These are phyloP conservation scores for Julus scanicus DNA, from an alignment of 2,888 invertebrate species.

Conservation along the genomic window DNA sequence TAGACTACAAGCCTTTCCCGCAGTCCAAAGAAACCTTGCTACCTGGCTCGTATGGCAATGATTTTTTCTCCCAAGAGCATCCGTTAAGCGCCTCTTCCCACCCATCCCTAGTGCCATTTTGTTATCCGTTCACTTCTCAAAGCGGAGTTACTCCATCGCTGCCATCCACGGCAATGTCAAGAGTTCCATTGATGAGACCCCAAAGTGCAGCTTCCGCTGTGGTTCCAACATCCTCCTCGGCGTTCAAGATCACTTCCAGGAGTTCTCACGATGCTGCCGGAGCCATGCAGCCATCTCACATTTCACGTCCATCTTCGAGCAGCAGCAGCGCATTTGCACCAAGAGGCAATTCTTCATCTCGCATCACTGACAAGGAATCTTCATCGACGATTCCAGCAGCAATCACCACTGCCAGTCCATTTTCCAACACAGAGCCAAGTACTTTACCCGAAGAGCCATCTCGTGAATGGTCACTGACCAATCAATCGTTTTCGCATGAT, in stretches of 20 bases:
- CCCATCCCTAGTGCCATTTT: slow-evolving; percentile 43
- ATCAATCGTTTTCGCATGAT: slow-evolving; percentile 25
- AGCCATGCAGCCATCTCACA: not conserved
- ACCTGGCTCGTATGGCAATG: not conserved
- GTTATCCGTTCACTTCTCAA: slow-evolving; percentile 47
- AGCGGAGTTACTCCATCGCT: slow-evolving; percentile 19
- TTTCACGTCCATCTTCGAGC: not conserved
- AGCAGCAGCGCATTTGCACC: slow-evolving; percentile 45
- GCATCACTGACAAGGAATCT: not conserved
- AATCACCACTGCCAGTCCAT: not conserved
- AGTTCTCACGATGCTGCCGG: slow-evolving; percentile 3
- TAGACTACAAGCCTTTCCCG: slow-evolving; percentile 1
- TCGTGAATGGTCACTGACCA: slow-evolving; percentile 13
- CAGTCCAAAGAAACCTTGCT: not conserved
- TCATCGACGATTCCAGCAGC: not conserved
- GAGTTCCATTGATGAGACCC: not conserved
- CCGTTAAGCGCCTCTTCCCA: not conserved
- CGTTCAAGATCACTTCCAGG: slow-evolving; percentile 25
- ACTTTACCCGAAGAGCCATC: slow-evolving; percentile 43
- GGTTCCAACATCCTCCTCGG: slow-evolving; percentile 27
- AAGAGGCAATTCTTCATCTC: not conserved
- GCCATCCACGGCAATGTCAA: not conserved
- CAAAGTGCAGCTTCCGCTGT: not conserved
- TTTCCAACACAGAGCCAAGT: not conserved
- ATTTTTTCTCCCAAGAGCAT: not conserved